A percentile compares a stretch with the other conserved stretches of the same genome.
Evolutionary conservation across 2,797 vertebrate species (phyloP).

Genomic region (Rhabdophis nuchalis): DNA sequence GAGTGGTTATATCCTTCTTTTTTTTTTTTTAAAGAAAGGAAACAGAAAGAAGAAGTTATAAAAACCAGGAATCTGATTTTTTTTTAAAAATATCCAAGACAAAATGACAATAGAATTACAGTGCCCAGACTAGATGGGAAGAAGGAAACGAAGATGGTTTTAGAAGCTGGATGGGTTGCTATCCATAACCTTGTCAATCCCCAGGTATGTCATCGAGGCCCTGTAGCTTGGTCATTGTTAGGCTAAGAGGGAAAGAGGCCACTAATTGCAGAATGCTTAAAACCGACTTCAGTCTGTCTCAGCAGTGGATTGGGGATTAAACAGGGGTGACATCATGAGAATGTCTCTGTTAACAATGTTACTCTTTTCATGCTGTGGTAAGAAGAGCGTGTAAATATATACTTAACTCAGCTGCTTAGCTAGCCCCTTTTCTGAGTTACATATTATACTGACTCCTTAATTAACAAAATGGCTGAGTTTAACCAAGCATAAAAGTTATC

Average conservation of each 20-base stretch:
- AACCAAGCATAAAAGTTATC: background rate
- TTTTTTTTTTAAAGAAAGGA: background rate
- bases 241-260: background rate
- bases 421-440: background rate
- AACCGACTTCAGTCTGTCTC: background rate
- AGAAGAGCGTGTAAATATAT: background rate
- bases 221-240: background rate
- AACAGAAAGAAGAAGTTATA: background rate
- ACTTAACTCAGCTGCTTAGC: background rate
- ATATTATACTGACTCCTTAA: background rate
- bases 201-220: background rate
- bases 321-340: background rate
- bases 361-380: background rate
- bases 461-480: background rate
- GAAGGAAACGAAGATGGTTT: background rate
- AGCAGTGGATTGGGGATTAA: background rate
- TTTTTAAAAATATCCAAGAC: background rate
- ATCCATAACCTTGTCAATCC: background rate
- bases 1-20: background rate
- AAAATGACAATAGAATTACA: background rate
- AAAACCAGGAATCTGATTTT: background rate
- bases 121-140: background rate
- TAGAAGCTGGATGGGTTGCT: background rate
- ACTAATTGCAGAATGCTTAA: background rate
- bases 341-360: background rate